Evolutionary conservation across 2,797 vertebrate genomes (phyloP), one percentile per base, ranked within the genome.

Genomic region (Sylvilagus floridanus): DNA sequence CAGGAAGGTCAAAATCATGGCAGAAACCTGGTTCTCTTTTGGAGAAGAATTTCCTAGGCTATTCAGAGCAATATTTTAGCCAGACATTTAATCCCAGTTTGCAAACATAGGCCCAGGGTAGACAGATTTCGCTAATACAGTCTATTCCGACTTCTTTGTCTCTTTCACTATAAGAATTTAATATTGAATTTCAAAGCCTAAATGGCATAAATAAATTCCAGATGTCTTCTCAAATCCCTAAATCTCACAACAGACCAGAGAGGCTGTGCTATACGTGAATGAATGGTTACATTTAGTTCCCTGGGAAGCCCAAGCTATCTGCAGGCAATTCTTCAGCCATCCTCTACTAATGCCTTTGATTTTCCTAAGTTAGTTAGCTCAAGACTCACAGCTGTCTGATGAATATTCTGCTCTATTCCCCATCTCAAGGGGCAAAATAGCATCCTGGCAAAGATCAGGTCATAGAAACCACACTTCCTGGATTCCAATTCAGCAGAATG

Each of bases 131-230:
- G 4, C 0, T 37, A 96, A 90, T 92, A 90, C 21, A 88, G 1
- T 77, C 87, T 96, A 62, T 82, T 96, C 95, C 79, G 79, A 94
- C 84, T 88, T 87, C 62, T 96, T 93, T 87, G 65, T 85, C 42
- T 95, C 52, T 83, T 95, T 92, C 60, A 60, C 96, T 94, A 88
- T 77, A 96, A 88, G 89, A 96, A 93, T 94, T 94, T 91, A 95
- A 96, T 94, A 97, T 86, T 90, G 62, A 96, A 95, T 98, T 98
- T 97, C 93, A 92, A 97, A 96, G 91, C 28, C 84, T 76, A 95
- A 76, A 86, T 87, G 94, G 42, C 92, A 94, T 95, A 97, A 97
- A 98, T 96, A 88, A 76, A 97, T 97, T 97, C 98, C 98, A 98
- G 97, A 97, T 98, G 98, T 96, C 92, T 95, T 83, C 92, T 60